Evolutionary conservation across 2,888 invertebrate species (phyloP).

Genomic region (Baronia brevicornis): DNA sequence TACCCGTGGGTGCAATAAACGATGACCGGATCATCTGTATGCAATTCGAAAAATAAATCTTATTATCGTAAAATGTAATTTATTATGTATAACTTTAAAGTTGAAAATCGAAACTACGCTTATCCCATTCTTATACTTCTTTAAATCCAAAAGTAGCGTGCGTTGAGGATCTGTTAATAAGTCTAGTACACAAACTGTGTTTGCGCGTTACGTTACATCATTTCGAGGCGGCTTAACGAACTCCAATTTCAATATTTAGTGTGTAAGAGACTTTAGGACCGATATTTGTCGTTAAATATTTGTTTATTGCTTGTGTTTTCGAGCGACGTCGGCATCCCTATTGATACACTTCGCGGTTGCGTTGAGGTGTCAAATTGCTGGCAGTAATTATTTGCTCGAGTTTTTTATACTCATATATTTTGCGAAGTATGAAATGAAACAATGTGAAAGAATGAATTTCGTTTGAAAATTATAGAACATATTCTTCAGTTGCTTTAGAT

Average conservation of each 20-base stretch:
- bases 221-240: constrained; percentile 65
- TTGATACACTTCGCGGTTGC: constrained; percentile 53
- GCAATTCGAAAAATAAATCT: constrained; percentile 37
- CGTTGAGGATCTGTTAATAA: constrained; percentile 69
- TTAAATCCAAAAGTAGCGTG: constrained; percentile 18
- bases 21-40: constrained; percentile 54
- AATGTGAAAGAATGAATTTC: too few relatives aligned
- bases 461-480: too few relatives aligned
- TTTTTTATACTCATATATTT: constrained; percentile 8
- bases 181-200: constrained; percentile 58
- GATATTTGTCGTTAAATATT: constrained; percentile 68
- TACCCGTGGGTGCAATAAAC: constrained; percentile 70
- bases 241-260: constrained; percentile 65
- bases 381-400: constrained; percentile 21
- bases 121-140: constrained; percentile 22
- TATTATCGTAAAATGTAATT: constrained; percentile 18
- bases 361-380: constrained; percentile 48
- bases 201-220: constrained; percentile 67
- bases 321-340: constrained; percentile 41
- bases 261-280: constrained; percentile 61
- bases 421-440: constrained; percentile 22
- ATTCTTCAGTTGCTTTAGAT: too few relatives aligned
- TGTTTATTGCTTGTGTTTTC: constrained; percentile 57
- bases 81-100: constrained; percentile 23
- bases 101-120: constrained; percentile 15